Evolutionary conservation across 2,797 vertebrate species (phyloP).

Genomic region (Nasua narica): DNA sequence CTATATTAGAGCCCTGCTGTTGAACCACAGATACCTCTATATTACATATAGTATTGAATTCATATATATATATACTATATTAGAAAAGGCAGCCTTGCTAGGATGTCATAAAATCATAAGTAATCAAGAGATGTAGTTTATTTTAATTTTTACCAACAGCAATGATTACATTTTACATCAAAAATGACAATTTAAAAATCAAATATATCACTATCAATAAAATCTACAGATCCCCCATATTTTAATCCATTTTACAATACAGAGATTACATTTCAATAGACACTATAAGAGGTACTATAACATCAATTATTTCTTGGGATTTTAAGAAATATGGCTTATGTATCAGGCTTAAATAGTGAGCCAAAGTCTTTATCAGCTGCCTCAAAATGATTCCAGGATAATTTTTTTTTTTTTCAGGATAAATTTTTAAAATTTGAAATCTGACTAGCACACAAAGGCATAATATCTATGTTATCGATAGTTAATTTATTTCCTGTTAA

Average conservation of each 20-base stretch:
- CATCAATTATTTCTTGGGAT: conserved; percentile 51
- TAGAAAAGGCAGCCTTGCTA: not conserved
- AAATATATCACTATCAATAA: conserved; percentile 66
- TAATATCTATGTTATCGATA: conserved; percentile 35
- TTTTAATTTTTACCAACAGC: conserved; percentile 73
- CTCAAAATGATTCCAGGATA: conserved; percentile 8
- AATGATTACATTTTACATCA: conserved; percentile 73
- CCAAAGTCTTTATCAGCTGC: conserved; percentile 35
- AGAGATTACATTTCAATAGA: conserved; percentile 49
- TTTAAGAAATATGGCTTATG: conserved; percentile 65
- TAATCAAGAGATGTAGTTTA: conserved; percentile 69
- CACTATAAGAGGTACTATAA: conserved; percentile 47
- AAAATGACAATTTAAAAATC: conserved; percentile 72
- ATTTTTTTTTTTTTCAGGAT: not conserved
- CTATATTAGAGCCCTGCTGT: not conserved
- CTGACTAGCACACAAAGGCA: conserved; percentile 5
- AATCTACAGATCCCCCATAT: conserved; percentile 50
- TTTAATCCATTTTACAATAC: conserved; percentile 65
- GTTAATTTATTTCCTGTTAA: not conserved
- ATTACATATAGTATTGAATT: not conserved
- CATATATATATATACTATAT: not conserved
- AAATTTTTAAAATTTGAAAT: conserved; percentile 42
- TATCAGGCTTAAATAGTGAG: conserved; percentile 37
- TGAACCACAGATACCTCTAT: not conserved
- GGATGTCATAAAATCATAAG: conserved; percentile 45